Base-by-base conservation (phyloP, 2,888 invertebrate genomes). In the Gymnocheta viridis region DNA sequence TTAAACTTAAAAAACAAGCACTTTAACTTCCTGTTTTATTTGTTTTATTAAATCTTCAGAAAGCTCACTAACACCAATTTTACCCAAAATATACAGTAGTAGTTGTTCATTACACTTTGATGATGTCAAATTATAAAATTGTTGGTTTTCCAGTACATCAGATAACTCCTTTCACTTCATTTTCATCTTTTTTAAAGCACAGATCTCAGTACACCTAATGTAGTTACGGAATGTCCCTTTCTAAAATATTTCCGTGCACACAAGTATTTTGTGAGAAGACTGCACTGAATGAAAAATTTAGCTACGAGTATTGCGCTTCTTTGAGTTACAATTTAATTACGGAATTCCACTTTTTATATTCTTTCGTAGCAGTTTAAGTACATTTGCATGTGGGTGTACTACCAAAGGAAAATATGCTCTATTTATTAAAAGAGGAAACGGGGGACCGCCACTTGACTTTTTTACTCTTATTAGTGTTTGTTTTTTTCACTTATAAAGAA, bases 391-490 rank as follows among this genome's bases (percentile, higher is more conserved):
- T 0, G 51, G 51, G 27, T n/a, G n/a, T n/a, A 56, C 29, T 56
- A 32, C 56, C 32, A 17, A 29, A 17, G 29, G 56, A 56, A 56
- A 56, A 56, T 56, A 56, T 56, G 29, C 56, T 32, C 32, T 56
- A 29, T 32, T 56, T 56, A 29, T 56, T 56, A 32, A 56, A 56
- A 4, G 32, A 10, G n/a, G n/a, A n/a, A n/a, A n/a, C n/a, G n/a
- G n/a, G n/a, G n/a, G n/a, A n/a, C n/a, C n/a, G n/a, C n/a, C n/a
- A n/a, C n/a, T n/a, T n/a, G n/a, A n/a, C n/a, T n/a, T n/a, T n/a
- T n/a, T n/a, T n/a, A n/a, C n/a, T n/a, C n/a, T n/a, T n/a, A n/a
- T n/a, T n/a, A n/a, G n/a, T n/a, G n/a, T n/a, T n/a, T n/a, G n/a
- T n/a, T n/a, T n/a, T n/a, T n/a, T n/a, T n/a, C n/a, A n/a, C n/a